Conservation (phyloP, 2,797 vertebrate species). For the Prunella strophiata region DNA sequence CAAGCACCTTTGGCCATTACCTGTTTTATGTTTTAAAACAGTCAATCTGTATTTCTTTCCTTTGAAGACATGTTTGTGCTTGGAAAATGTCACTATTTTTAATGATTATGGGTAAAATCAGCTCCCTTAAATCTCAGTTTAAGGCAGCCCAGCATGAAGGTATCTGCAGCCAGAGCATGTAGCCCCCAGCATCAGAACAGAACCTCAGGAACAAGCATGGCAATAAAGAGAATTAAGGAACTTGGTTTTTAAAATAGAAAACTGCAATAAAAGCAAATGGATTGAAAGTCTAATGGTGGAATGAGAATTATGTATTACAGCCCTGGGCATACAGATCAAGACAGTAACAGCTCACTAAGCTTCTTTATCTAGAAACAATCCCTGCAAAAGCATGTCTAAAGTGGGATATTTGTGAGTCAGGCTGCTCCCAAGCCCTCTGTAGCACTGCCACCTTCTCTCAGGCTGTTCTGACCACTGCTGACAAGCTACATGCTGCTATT, state of each 20-base stretch:
- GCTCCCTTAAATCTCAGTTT: background rate
- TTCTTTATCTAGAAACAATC: conserved; percentile 3
- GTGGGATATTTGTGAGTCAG: background rate
- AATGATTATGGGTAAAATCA: background rate
- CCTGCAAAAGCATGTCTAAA: background rate
- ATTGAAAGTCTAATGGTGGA: background rate
- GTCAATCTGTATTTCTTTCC: background rate
- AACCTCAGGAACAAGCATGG: background rate
- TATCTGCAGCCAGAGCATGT: background rate
- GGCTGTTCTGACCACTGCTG: background rate
- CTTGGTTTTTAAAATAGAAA: background rate
- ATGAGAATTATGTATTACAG: conserved; percentile 37
- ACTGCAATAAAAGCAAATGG: conserved; percentile 38
- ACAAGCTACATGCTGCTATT: background rate
- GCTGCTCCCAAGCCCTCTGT: background rate
- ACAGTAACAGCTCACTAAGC: conserved; percentile 9
- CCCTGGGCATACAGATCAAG: conserved; percentile 10
- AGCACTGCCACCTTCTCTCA: background rate
- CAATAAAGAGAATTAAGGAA: conserved; percentile 9
- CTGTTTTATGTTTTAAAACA: background rate
- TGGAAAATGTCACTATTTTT: background rate
- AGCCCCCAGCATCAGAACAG: background rate
- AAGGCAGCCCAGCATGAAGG: background rate
- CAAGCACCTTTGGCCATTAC: background rate
- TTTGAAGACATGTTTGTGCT: background rate